Evolutionary conservation across 2,113 vertebrate genomes (phyloP).

Genomic region (Sceloporus tristichus): DNA sequence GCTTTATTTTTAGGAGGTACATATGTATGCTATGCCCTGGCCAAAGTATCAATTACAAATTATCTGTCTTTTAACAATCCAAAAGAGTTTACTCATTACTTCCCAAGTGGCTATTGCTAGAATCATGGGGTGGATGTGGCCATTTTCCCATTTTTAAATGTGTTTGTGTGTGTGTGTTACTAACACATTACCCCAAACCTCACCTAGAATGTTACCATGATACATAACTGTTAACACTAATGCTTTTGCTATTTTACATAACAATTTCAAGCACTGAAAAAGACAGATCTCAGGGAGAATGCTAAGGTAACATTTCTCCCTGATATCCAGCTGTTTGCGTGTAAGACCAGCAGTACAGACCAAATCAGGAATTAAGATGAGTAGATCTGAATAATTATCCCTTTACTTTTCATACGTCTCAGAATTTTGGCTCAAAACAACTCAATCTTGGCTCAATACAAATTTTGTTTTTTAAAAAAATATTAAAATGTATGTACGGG

Average conservation of each 20-base stretch:
- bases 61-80: too few relatives aligned
- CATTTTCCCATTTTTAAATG: too few relatives aligned
- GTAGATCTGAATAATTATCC: not conserved
- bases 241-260: too few relatives aligned
- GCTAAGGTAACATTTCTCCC: not conserved
- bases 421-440: not conserved
- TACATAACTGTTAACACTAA: too few relatives aligned
- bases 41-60: too few relatives aligned
- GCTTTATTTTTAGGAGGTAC: constrained; percentile 6
- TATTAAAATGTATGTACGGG: not conserved
- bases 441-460: not conserved
- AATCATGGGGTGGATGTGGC: too few relatives aligned
- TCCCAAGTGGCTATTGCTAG: too few relatives aligned
- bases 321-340: not conserved
- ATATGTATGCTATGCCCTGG: not conserved
- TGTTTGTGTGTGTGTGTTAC: too few relatives aligned
- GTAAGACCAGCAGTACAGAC: not conserved
- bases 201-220: too few relatives aligned
- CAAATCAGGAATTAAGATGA: not conserved
- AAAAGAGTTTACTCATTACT: too few relatives aligned
- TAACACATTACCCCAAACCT: too few relatives aligned
- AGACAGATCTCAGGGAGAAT: not conserved
- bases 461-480: not conserved
- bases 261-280: not conserved
- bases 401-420: not conserved